Evolutionary conservation across 2,888 invertebrate species (phyloP).

Genomic region (Xestia ashworthii): DNA sequence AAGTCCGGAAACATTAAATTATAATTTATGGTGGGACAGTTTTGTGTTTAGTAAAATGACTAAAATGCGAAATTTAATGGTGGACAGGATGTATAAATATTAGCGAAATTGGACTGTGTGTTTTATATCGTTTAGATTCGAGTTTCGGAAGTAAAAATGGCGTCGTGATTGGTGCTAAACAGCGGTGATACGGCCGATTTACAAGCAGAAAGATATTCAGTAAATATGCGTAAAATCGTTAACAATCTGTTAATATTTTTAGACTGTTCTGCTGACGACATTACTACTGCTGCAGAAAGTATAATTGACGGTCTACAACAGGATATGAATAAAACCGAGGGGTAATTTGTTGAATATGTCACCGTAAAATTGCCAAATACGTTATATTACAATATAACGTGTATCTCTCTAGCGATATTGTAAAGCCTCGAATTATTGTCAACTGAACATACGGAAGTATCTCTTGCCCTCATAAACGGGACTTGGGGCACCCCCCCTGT

Average conservation of each 20-base stretch:
- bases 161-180: slow-evolving; percentile 73
- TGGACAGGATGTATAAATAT: slow-evolving; percentile 86
- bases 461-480: too few relatives aligned
- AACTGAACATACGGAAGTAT: too few relatives aligned
- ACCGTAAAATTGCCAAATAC: too few relatives aligned
- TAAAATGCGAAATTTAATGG: slow-evolving; percentile 84
- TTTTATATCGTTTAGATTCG: slow-evolving; percentile 79
- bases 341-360: slow-evolving; percentile 7
- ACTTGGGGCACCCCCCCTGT: too few relatives aligned
- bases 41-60: slow-evolving; percentile 88
- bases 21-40: slow-evolving; percentile 86
- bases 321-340: slow-evolving; percentile 40
- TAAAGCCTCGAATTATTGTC: too few relatives aligned
- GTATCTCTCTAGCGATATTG: too few relatives aligned
- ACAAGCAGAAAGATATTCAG: slow-evolving; percentile 52
- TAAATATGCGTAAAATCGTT: slow-evolving; percentile 58
- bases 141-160: slow-evolving; percentile 76
- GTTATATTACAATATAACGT: too few relatives aligned
- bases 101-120: slow-evolving; percentile 78
- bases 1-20: slow-evolving; percentile 89
- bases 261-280: slow-evolving; percentile 38
- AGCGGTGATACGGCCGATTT: slow-evolving; percentile 62
- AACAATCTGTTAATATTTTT: slow-evolving; percentile 65
- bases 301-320: slow-evolving; percentile 32
- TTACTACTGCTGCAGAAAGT: slow-evolving; percentile 35